Conservation (phyloP, 2,113 vertebrate species). For the Sphaerodactylus townsendi region DNA sequence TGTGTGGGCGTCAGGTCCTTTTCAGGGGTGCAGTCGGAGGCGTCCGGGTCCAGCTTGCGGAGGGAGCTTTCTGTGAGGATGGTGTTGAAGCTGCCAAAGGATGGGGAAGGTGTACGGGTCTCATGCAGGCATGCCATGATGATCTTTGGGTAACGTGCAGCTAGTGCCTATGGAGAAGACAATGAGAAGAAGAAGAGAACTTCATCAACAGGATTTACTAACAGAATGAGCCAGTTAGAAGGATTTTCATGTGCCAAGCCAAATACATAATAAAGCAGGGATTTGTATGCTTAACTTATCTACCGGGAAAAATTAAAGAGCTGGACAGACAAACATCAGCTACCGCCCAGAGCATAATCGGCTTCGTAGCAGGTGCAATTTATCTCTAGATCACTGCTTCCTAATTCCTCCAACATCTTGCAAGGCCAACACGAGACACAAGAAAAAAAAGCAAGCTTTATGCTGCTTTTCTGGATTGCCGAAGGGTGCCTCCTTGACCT, state of each 20-base stretch:
- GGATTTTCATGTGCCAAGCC: not conserved
- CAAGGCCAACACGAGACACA: no score
- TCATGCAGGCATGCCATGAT: conserved; percentile 91
- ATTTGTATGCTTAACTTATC: no score
- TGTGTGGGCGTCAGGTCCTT: conserved; percentile 92
- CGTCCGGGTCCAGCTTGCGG: conserved; percentile 85
- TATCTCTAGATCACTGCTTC: no score
- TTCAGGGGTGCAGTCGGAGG: conserved; percentile 88
- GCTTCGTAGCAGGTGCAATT: no score
- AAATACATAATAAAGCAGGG: not conserved
- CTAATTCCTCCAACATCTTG: no score
- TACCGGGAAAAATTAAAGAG: no score
- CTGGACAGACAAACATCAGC: no score
- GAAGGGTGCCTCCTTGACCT: no score
- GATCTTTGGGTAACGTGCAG: conserved; percentile 9
- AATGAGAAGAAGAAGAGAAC: not conserved
- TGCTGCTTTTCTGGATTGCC: no score
- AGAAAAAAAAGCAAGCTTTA: no score
- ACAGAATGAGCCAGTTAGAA: not conserved
- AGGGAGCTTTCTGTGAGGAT: conserved; percentile 85
- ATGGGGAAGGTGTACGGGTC: conserved; percentile 87
- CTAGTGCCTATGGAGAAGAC: conserved; percentile 24
- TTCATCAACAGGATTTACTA: not conserved
- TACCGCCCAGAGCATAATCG: no score
- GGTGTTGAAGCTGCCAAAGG: conserved; percentile 86